Conservation (phyloP, 2,797 vertebrate species). For the Gobionotothen gibberifrons region DNA sequence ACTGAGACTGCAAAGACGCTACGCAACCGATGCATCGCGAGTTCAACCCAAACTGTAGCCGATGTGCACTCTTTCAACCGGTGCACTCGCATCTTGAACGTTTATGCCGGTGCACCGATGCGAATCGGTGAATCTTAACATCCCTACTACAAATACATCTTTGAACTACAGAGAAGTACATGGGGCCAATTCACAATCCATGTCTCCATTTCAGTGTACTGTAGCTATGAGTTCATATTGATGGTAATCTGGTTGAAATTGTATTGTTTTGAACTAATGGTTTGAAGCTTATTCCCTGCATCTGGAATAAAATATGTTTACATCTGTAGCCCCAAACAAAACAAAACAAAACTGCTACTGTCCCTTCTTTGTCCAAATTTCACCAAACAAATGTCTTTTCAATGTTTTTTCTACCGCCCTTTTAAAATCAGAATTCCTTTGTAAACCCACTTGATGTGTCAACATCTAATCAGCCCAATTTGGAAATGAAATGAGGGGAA, state of each 20-base stretch:
- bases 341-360: conserved; percentile 11
- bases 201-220: not conserved
- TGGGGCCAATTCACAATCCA: no score
- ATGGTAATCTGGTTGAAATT: not conserved
- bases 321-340: conserved; percentile 3
- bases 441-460: conserved; percentile 36
- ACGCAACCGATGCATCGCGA: no score
- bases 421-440: conserved; percentile 17
- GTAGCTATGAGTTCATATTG: not conserved
- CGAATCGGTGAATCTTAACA: no score
- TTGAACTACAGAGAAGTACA: no score
- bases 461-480: conserved; percentile 56
- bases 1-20: no score
- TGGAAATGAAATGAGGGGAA: conserved; percentile 44
- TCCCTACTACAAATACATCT: not conserved
- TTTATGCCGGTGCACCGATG: no score
- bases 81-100: no score
- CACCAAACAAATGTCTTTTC: not conserved
- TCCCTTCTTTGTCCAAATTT: conserved; percentile 16
- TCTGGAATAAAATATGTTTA: not conserved
- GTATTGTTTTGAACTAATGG: not conserved
- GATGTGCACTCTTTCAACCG: no score
- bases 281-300: not conserved
- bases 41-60: no score
- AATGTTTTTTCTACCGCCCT: not conserved